Base-by-base conservation (phyloP, 2,888 invertebrate genomes). In the Stenodera caucasica region DNA sequence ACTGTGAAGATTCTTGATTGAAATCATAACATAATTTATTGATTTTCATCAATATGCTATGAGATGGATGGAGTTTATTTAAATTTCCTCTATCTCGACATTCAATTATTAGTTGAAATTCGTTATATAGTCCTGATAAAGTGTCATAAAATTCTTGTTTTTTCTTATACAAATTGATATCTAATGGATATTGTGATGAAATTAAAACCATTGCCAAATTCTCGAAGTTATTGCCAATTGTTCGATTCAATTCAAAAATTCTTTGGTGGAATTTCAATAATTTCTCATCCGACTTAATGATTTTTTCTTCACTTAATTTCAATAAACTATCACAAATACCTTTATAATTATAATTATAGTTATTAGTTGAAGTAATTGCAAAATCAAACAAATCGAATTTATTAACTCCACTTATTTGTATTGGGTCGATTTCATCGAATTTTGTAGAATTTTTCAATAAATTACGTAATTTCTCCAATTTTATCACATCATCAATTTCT, bases 401-500 rank as follows among this genome's bases (percentile, higher is more conserved):
- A n/a, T n/a, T n/a, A n/a, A n/a, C n/a, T n/a, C n/a, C n/a, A n/a
- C n/a, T n/a, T n/a, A n/a, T n/a, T n/a, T n/a, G n/a, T n/a, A n/a
- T n/a, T n/a, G n/a, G n/a, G n/a, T n/a, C n/a, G n/a, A n/a, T n/a
- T 30, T 35, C n/a, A 49, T 55, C 32, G 29, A 33, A 52, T 35
- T 53, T 58, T 9, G 29, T 55, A 9, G 55, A 78, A 53, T 72
- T 73, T 11, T 75, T 68, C 9, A 74, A 64, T 26, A 74, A 68
- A 0, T 69, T 52, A 40, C 78, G 79, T 1, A 83, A 68, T 37
- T 79, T 74, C n/a, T 80, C 83, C 52, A 90, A 81, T 64, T 87
- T 86, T 76, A 89, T 86, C 21, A 88, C 87, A 75, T 89, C 90
- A 60, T 84, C 83, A n/a, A 90, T 84, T 78, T 90, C 89, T 0